Evolutionary conservation across 2,797 vertebrate species (phyloP), one percentile per base, ranked within the genome.

Genomic region (Picus viridis): DNA sequence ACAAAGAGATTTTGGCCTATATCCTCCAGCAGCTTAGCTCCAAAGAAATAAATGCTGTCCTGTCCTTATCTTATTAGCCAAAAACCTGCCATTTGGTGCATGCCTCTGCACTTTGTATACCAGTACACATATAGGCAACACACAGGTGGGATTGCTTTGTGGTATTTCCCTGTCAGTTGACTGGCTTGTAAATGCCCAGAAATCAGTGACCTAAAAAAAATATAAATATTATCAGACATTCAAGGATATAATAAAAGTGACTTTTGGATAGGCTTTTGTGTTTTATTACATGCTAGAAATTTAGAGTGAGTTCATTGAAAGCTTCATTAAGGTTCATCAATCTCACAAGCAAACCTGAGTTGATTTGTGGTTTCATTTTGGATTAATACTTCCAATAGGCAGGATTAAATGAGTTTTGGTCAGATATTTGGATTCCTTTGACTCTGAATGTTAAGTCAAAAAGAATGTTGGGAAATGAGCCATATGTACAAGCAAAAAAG

Each of bases 281-380:
- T 76, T 89, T 93, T 74, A 86, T 77, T 80, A 86, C 74, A 74
- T 62, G 54, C 47, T 84, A 88, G 68, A 93, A 95, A 93, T 84
- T 82, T 83, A 84, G 58, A 77, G 71, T 17, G 69, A 74, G 71
- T 84, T 89, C 74, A 79, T 53, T 0, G 1, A 79, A 93, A 91
- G 73, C 88, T 84, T 89, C 87, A 92, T 85, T 74, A 73, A 0
- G 26, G 74, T 82, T 94, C 89, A 92, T 84, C 87, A 93, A 71
- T 84, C 87, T 88, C 34, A 22, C 45, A 86, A 80, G 77, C 36
- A 93, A 95, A 89, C 56, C 27, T 32, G 12, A 92, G 74, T 5
- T 94, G 92, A 94, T 92, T 88, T 92, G 89, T 80, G 87, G 87
- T 89, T 95, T 94, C 80, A 29, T 76, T 94, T 90, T 86, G 68